Evolutionary conservation across 2,113 vertebrate genomes (phyloP).

Genomic region (Apteryx mantelli): DNA sequence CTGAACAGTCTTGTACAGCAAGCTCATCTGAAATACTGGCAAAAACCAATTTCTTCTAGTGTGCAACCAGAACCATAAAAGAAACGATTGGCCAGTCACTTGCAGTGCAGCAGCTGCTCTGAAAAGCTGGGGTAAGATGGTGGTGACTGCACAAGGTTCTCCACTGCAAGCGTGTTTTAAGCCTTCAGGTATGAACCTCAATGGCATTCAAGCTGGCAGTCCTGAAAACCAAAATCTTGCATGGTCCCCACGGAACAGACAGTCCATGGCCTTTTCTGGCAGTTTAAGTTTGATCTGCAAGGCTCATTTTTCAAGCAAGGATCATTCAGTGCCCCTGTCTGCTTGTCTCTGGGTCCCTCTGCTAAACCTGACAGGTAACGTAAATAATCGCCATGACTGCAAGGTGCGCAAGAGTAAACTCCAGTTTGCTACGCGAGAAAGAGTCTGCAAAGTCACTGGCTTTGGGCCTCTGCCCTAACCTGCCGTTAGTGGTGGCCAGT

Average conservation of each 20-base stretch:
- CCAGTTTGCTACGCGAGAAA: not conserved
- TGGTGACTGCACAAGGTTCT: not conserved
- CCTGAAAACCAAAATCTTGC: not conserved
- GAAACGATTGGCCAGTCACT: not conserved
- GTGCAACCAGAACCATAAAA: not conserved
- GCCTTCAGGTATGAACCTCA: not conserved
- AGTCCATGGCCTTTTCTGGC: not conserved
- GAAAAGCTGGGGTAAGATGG: not conserved
- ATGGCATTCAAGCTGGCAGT: not conserved
- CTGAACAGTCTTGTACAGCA: not conserved
- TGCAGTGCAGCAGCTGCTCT: not conserved
- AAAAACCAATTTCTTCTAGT: not conserved
- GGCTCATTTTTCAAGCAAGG: not conserved
- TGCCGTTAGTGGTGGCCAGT: not conserved
- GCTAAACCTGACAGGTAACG: not conserved
- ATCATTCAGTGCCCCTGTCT: not conserved
- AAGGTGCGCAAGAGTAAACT: not conserved
- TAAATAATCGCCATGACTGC: not conserved
- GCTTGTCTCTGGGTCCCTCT: rapidly evolving
- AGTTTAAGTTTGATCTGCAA: not conserved
- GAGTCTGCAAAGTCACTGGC: not conserved
- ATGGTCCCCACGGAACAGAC: not conserved
- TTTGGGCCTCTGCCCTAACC: not conserved
- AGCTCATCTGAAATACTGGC: not conserved
- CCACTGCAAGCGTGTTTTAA: not conserved